A percentile compares a stretch with the other conserved stretches of the same genome.
phyloP scores from a whole-genome alignment of 2,888 invertebrate genomes.

The Cataglyphis albicans region DNA sequence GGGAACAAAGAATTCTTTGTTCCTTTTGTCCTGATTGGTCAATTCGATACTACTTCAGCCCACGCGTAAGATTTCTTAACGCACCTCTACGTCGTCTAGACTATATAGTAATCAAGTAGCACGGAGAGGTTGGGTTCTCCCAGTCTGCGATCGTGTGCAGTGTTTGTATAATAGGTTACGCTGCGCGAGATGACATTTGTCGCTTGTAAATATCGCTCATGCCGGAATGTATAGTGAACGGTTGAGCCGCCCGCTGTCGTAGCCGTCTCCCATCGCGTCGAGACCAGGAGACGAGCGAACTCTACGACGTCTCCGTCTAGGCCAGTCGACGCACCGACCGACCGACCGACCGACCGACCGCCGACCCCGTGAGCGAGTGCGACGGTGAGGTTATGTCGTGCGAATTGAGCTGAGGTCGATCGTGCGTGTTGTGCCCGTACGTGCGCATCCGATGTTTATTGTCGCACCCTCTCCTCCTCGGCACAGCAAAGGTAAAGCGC shows the following conservation, averaged over 20 bases:
- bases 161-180: slow-evolving; percentile 85
- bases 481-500: slow-evolving; percentile 76
- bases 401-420: slow-evolving; percentile 72
- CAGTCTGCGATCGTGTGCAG: slow-evolving; percentile 82
- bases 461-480: slow-evolving; percentile 66
- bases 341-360: background rate
- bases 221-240: slow-evolving; percentile 8
- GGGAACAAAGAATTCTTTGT: too few relatives aligned
- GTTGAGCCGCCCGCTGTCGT: background rate
- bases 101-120: background rate
- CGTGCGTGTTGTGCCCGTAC: slow-evolving; percentile 3
- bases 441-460: slow-evolving; percentile 79
- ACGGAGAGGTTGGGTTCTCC: background rate
- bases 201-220: slow-evolving; percentile 75
- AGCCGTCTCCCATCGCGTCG: background rate
- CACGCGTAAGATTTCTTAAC: too few relatives aligned
- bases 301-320: background rate
- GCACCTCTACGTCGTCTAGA: background rate
- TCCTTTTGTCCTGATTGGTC: too few relatives aligned
- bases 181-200: slow-evolving; percentile 84
- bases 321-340: slow-evolving; percentile 9
- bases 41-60: too few relatives aligned
- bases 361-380: background rate
- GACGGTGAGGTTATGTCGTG: slow-evolving; percentile 81
- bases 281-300: slow-evolving; percentile 2